Evolutionary conservation across 2,113 vertebrate genomes (phyloP).

Genomic region (Sterrhoptilus dennistouni): DNA sequence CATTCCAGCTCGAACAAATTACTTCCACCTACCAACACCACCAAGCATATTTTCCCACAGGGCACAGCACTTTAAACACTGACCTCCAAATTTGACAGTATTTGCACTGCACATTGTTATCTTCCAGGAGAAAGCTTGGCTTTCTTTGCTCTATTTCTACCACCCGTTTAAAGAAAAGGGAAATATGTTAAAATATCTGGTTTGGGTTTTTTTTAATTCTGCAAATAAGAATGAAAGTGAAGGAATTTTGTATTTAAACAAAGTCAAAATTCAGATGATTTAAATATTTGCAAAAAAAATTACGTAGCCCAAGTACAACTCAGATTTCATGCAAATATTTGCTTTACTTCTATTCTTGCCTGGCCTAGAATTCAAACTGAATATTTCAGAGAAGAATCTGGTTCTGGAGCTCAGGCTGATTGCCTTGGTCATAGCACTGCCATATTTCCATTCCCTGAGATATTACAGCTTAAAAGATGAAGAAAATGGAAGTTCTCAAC

Average conservation of each 20-base stretch:
- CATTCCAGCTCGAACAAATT: neutral
- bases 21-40: slow-evolving; percentile 6
- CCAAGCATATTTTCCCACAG: neutral
- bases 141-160: neutral
- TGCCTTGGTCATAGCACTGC: neutral
- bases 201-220: neutral
- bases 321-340: neutral
- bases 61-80: neutral
- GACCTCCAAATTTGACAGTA: neutral
- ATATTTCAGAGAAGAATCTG: neutral
- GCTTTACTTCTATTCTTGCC: neutral
- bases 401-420: neutral
- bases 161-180: neutral
- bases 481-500: neutral
- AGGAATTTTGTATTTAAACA: neutral
- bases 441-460: neutral
- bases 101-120: neutral
- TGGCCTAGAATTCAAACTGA: neutral
- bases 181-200: neutral
- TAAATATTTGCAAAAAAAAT: neutral
- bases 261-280: neutral
- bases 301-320: neutral
- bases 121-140: neutral
- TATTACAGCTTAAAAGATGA: neutral
- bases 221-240: neutral